Evolutionary conservation across 2,797 vertebrate species (phyloP), one percentile per base, ranked within the genome.

Genomic region (Falco novaeseelandiae): DNA sequence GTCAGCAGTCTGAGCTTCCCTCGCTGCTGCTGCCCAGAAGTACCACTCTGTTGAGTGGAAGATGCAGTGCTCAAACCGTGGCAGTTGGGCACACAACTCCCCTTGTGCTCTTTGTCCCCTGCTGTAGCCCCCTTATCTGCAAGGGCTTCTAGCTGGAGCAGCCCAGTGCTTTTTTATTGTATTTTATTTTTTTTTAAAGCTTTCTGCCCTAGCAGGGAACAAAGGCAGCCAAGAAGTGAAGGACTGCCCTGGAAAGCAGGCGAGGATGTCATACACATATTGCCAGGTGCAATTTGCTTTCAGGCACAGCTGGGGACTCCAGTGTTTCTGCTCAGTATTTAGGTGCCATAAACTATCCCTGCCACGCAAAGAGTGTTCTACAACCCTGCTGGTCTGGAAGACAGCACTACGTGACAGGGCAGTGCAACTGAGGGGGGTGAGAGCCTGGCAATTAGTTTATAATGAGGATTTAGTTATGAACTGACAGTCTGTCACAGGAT

Each of bases 211-310:
- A 34, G 14, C 6, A 51, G 38, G 14, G 7, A 76, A 27, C 12
- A 2, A 48, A 72, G 32, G 27, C 32, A 51, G 25, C 3, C 36
- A 59, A 80, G 91, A 92, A 1, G 2, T 46, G 10, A 85, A 61
- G 4, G 6, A 58, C 26, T 48, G 14, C 8, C 22, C 23, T 77
- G 55, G 10, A 54, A 89, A 78, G 46, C 19, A 63, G 34, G 13
- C 27, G 18, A 82, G 14, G 9, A 38, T 1, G 0, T 17, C 12
- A 6, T 16, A 40, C 17, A 20, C 1, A 1, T 25, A 4, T 54
- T 61, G 44, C 4, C 12, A 34, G 10, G 7, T 29, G 20, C 16
- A 54, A 26, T 59, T n/a, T 51, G 2, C 27, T 67, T 87, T 54
- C 16, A 66, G 66, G 11, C 1, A 6, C 27, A 52, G 27, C 12